Evolutionary conservation across 1,140 invertebrate species (phyloP).

Genomic region (Zaprionus nigranus): DNA sequence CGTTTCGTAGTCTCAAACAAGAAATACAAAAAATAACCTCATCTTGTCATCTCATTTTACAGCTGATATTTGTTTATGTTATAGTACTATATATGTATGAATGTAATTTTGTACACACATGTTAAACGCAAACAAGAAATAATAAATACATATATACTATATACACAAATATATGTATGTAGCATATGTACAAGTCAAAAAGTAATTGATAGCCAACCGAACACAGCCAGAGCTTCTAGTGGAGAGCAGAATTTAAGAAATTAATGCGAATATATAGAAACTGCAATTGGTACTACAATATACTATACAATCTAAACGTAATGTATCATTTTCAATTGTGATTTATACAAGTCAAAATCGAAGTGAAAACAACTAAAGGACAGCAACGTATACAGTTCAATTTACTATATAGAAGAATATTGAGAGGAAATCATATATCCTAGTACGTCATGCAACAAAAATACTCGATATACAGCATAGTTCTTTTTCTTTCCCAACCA

Average conservation of each 20-base stretch:
- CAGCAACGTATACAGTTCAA: slow-evolving; percentile 26
- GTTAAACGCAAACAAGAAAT: slow-evolving; percentile 9
- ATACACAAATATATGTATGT: not conserved
- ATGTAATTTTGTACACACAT: slow-evolving; percentile 14
- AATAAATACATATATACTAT: slow-evolving; percentile 4
- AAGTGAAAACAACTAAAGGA: slow-evolving; percentile 11
- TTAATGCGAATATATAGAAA: slow-evolving; percentile 30
- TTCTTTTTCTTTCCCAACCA: not conserved
- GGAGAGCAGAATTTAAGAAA: slow-evolving; percentile 31
- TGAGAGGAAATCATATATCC: slow-evolving; percentile 7
- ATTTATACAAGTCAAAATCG: slow-evolving; percentile 31
- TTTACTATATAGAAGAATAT: slow-evolving; percentile 5
- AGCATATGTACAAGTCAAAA: slow-evolving; percentile 13
- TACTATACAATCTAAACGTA: slow-evolving; percentile 2
- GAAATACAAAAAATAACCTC: not conserved
- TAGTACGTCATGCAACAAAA: not conserved
- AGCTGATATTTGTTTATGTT: slow-evolving; percentile 7
- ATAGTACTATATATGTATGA: slow-evolving; percentile 2
- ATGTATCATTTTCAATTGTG: slow-evolving; percentile 28
- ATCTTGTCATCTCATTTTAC: slow-evolving; percentile 7
- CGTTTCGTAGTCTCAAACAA: not conserved
- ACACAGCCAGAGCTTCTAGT: slow-evolving; percentile 64
- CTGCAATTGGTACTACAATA: slow-evolving; percentile 31
- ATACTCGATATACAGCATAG: not conserved
- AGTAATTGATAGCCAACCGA: slow-evolving; percentile 53